Base-by-base conservation (phyloP, 2,888 invertebrate genomes). In the Gymnoscelis rufifasciata region DNA sequence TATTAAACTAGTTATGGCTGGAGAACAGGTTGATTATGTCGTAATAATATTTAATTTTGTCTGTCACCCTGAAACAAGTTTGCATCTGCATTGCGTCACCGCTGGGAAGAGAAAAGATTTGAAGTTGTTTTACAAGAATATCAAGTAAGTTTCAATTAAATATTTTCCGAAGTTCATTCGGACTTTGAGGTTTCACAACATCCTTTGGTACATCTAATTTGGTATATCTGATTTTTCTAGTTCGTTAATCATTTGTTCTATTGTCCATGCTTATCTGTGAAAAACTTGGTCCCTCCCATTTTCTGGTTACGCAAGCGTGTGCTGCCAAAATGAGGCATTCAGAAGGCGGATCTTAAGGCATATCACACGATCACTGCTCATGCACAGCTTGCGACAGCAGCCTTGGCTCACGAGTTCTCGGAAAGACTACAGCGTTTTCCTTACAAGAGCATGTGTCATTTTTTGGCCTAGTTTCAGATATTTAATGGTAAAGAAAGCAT, bases 281-380 rank as follows among this genome's bases (percentile, higher is more conserved):
- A 43, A 48, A 41, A 13, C 10, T 35, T 27, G 24, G 13, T 27
- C 14, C n/a, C 24, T 36, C 33, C 35, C 28, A 8, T 38, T 48
- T 50, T 7, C 23, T 11, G 44, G 56, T 73, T 73, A 68, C 71
- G 71, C 64, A 73, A 78, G 59, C 48, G 13, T 33, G 31, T n/a
- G 52, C 68, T 36, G 62, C 64, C 63, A 72, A 74, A 73, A 60
- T 68, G 54, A 64, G 61, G 60, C 65, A 74, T 74, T 79, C 71
- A 72, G 67, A 60, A 75, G 71, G 74, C 79, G 77, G 74, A 68
- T 64, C 66, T 64, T 52, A 51, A 48, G 47, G 51, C 49, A 58
- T 65, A 68, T 68, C 64, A 59, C 52, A 59, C 56, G 58, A 65
- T 64, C 55, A 54, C 69, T 65, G 60, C 67, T 69, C 65, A 71